Evolutionary conservation across 92 coral and sea anemone genomes (phyloP).

Genomic region (Epizoanthus scotinus): DNA sequence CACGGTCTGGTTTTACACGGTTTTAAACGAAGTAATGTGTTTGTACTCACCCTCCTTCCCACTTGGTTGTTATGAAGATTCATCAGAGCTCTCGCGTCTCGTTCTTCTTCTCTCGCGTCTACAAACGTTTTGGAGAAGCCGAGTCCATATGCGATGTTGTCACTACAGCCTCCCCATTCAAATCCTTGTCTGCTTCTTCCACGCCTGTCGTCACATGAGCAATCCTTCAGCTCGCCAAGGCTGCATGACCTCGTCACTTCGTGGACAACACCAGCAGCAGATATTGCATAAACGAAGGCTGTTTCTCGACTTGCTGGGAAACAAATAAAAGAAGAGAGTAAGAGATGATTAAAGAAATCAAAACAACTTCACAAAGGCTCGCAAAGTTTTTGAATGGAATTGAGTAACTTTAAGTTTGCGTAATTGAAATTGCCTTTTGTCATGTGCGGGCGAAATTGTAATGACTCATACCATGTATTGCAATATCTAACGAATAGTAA

Average conservation of each 20-base stretch:
- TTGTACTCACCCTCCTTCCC: slow-evolving; percentile 86
- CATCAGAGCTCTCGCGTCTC: slow-evolving; percentile 90
- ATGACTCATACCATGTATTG: neutral
- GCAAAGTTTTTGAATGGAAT: neutral
- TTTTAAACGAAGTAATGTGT: neutral
- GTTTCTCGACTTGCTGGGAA: slow-evolving; percentile 89
- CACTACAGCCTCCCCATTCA: slow-evolving; percentile 99
- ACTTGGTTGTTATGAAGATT: slow-evolving; percentile 97
- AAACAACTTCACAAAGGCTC: neutral
- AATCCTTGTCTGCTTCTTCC: slow-evolving; percentile 85
- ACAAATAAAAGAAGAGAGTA: neutral
- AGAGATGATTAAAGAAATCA: neutral
- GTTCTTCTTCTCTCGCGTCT: slow-evolving; percentile 90
- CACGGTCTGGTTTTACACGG: neutral
- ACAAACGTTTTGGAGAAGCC: slow-evolving; percentile 89
- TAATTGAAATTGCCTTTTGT: neutral
- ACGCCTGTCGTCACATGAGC: slow-evolving; percentile 77
- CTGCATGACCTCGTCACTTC: slow-evolving; percentile 96
- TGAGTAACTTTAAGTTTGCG: neutral
- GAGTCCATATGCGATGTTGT: slow-evolving; percentile 84
- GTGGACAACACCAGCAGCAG: slow-evolving; percentile 97
- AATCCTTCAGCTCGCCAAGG: slow-evolving; percentile 88
- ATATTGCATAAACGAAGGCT: slow-evolving; percentile 93
- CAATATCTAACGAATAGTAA: neutral
- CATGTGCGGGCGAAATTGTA: neutral